Evolutionary conservation across 2,888 invertebrate genomes (phyloP).

Genomic region (Napeogenes sylphis): DNA sequence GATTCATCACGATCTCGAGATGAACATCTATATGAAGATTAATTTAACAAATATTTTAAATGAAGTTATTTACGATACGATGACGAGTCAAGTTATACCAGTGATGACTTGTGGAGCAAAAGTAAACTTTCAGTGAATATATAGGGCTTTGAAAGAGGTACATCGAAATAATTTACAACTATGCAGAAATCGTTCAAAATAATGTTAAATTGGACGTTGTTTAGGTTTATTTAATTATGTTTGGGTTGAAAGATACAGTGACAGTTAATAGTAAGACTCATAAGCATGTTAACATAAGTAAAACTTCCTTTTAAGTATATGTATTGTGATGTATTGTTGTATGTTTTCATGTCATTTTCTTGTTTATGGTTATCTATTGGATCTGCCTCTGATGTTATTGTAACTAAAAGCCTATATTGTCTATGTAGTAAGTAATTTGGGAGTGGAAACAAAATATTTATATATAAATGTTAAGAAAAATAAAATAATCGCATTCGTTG

Average conservation of each 20-base stretch:
- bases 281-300: too few relatives aligned
- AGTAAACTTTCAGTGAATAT: slow-evolving; percentile 10
- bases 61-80: background rate
- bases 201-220: too few relatives aligned
- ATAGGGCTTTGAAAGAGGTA: slow-evolving; percentile 12
- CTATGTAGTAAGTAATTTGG: too few relatives aligned
- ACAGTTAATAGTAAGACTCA: too few relatives aligned
- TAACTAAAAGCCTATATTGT: background rate
- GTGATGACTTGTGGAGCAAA: slow-evolving; percentile 1
- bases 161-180: too few relatives aligned
- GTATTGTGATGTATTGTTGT: background rate
- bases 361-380: background rate
- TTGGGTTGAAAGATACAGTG: too few relatives aligned
- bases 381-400: background rate
- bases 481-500: background rate
- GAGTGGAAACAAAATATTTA: too few relatives aligned
- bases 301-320: background rate
- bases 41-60: too few relatives aligned
- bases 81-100: slow-evolving; percentile 16
- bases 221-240: too few relatives aligned
- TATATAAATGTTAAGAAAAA: background rate
- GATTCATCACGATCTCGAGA: too few relatives aligned
- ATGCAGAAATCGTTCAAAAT: too few relatives aligned
- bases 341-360: background rate
- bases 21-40: too few relatives aligned